Evolutionary conservation across 2,888 invertebrate genomes (phyloP), one percentile per base, ranked within the genome.

Genomic region (Uloborus plumipes): DNA sequence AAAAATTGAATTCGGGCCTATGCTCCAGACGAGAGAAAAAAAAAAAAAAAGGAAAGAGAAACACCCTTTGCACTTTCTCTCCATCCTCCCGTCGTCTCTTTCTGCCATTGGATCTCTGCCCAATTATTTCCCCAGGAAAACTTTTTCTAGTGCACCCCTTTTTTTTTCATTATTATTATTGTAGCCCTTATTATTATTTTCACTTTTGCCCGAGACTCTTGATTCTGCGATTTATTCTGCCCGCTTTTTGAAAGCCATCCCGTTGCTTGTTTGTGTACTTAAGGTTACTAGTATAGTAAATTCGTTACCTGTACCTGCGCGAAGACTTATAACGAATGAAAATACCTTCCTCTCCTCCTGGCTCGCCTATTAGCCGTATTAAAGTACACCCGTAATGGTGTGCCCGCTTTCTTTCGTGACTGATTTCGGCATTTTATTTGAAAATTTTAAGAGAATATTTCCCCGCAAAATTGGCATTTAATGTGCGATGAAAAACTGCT

Each of bases 321-420:
- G 39, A 39, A 39, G 39, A 53, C 47, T 49, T 53, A 26, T 78
- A 78, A 78, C 71, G 71, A 78, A 71, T 69, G 55, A 69, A 61
- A 61, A 53, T 69, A 76, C 69, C 76, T 66, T 62, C 76, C 67
- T 69, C 59, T 62, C 18, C 49, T 18, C 49, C 49, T 18, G 47
- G 13, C 20, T 66, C 70, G 77, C 77, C 71, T 78, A 78, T 78
- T 78, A 78, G 77, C 26, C 62, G 62, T 71, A 78, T 78, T 78
- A 78, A 67, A 78, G 55, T 55, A 20, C 20, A 55, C 55, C 55
- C 39, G 39, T 39, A 39, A 39, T 55, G 18, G 55, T 55, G 55
- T 18, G 18, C n/a, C 20, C 13, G 55, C 55, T 20, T n/a, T 55
- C 20, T 55, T 55, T 20, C 55, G 55, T 11, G 39, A 39, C 39